A percentile compares a stretch with the other conserved stretches of the same genome.
Conservation (phyloP, 2,113 vertebrate species). For the Pygoscelis adeliae region DNA sequence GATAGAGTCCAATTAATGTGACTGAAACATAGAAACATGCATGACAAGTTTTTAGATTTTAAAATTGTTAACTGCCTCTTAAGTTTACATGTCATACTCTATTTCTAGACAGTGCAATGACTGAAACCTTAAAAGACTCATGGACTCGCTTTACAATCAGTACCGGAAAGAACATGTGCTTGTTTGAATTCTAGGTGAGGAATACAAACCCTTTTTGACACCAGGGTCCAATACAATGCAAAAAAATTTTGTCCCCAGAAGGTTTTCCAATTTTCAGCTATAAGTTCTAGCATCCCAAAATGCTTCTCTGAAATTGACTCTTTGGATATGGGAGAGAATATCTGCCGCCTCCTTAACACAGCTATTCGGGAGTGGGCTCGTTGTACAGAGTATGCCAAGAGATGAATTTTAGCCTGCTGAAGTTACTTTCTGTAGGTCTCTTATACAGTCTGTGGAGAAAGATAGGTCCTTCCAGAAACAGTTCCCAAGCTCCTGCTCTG, state of each 20-base stretch:
- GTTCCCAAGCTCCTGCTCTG: neutral
- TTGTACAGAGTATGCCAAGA: neutral
- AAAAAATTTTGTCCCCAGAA: neutral
- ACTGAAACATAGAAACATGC: neutral
- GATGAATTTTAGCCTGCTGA: neutral
- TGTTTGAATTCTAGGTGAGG: neutral
- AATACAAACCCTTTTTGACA: neutral
- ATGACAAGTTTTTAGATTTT: neutral
- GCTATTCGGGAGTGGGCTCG: rapidly evolving
- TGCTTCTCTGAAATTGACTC: neutral
- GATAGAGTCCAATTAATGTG: neutral
- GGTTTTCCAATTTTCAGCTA: neutral
- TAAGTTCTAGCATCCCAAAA: neutral
- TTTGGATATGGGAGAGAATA: neutral
- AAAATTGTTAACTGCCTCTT: neutral
- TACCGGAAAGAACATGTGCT: neutral
- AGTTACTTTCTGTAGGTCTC: neutral
- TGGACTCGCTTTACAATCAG: rapidly evolving
- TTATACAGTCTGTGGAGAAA: neutral
- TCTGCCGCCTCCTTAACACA: neutral
- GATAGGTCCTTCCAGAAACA: neutral
- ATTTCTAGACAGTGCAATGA: neutral
- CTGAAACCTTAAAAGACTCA: neutral
- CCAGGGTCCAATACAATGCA: neutral
- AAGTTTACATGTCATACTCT: neutral